Conservation (phyloP, 2,113 vertebrate species). For the Ranitomeya imitator region DNA sequence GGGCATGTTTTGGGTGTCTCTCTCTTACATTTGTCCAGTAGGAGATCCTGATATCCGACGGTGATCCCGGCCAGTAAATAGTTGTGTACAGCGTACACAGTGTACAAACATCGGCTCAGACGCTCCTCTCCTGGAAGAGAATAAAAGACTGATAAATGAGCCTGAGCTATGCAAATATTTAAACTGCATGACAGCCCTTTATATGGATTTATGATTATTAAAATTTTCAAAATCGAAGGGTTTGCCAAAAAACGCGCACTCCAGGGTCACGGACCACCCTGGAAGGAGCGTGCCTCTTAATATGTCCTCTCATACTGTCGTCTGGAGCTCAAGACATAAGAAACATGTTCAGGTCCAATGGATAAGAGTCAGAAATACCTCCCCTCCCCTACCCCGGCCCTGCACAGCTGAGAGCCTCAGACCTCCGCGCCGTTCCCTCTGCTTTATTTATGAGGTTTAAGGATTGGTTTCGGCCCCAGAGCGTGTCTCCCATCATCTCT, state of each 20-base stretch:
- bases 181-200: constrained; percentile 76
- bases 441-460: constrained; percentile 85
- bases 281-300: constrained; percentile 62
- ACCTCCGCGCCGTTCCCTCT: constrained; percentile 66
- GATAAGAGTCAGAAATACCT: background rate
- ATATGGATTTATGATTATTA: constrained; percentile 72
- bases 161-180: constrained; percentile 70
- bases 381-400: background rate
- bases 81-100: background rate
- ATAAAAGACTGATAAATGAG: constrained; percentile 75
- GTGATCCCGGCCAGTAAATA: constrained; percentile 44
- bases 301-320: constrained; percentile 60
- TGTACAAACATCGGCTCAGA: constrained; percentile 38
- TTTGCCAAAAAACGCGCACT: constrained; percentile 68
- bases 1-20: background rate
- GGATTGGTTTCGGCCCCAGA: constrained; percentile 70
- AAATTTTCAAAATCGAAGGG: constrained; percentile 68
- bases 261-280: constrained; percentile 69
- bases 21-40: background rate
- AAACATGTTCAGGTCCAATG: constrained; percentile 64
- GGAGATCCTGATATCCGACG: background rate
- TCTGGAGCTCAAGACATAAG: constrained; percentile 65
- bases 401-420: constrained; percentile 63
- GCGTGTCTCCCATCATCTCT: constrained; percentile 65
- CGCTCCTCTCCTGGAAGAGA: constrained; percentile 37